Base-by-base conservation (phyloP, 1,140 invertebrate genomes). In the Drosophila novamexicana region DNA sequence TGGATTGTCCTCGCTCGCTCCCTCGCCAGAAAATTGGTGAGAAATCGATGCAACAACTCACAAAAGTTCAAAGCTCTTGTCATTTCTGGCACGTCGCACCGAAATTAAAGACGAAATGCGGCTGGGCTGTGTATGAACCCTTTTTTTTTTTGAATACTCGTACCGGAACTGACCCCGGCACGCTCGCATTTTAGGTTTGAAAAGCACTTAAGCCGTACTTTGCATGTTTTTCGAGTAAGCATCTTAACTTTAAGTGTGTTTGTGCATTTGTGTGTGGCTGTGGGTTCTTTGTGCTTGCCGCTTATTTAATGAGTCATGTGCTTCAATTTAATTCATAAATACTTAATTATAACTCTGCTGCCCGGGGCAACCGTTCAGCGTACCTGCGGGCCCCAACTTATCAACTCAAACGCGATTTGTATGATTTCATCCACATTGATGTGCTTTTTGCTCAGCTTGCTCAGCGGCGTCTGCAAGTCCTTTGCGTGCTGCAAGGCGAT, bases 351-450 rank as follows among this genome's bases (percentile, higher is more conserved):
- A 66, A 66, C 62, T 53, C 3, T 58, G 63, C 54, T 65, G 66
- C 37, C 47, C n/a, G 32, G 36, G 34, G 58, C 58, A 32, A 63
- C 40, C 61, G 37, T 29, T 29, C 22, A 29, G 22, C 22, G 22
- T 29, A 29, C 57, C 45, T 81, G 45, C 4, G 86, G 86, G 53
- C 86, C 86, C 86, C 81, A 90, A 18, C 71, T 76, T 44, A 90
- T 58, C n/a, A 90, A 6, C 40, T 90, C 81, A 42, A 77, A 90
- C 6, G 70, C 6, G 14, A 90, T 59, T 71, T 77, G 54, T 16
- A 86, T 63, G 7, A 90, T 36, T 72, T 90, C 86, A 45, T 90
- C 82, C 8, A 90, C 50, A 18, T 78, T 71, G 39, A 90, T 86
- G 56, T 70, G 45, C 18, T 90, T 77, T 9, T 58, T 40, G 14